Evolutionary conservation across 2,113 vertebrate species (phyloP), one percentile per base, ranked within the genome.

Genomic region (Cochlearius cochlearius): DNA sequence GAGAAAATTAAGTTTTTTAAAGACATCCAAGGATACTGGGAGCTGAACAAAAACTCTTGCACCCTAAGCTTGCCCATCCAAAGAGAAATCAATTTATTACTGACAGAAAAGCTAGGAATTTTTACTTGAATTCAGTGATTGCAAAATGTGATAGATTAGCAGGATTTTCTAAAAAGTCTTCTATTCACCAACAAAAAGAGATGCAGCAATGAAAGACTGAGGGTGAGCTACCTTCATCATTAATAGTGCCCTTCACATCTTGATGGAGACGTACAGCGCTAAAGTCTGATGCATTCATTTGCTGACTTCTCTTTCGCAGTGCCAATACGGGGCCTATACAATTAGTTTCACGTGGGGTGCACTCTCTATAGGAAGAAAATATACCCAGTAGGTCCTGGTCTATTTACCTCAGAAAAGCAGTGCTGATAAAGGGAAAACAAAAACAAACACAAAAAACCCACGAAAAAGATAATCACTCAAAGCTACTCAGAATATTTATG

Each of bases 401-500:
- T 75, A 32, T 82, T 93, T n/a, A 66, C 22, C n/a, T 90, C 74
- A 85, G 58, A 72, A 62, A 88, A 69, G 41, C 13, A 66, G 11
- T 53, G 71, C 41, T 90, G 88, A 83, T 53, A 76, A 90, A 80
- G 14, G 67, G 29, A 58, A 95, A 82, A 38, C 7, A 49, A 64
- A 60, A 69, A 38, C 63, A 63, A 74, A 83, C n/a, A 26, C 19
- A 64, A 59, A 77, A 75, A 78, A 55, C 3, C 5, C 34, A 38
- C 43, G 78, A 59, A 87, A 91, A 76, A 50, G 66, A 80, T 5
- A 85, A 81, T 71, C 69, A 87, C n/a, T 68, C 43, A 79, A 72
- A 90, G 58, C 53, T 82, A 59, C 38, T 71, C 41, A 26, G 85
- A 92, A 66, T 93, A 88, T 90, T 86, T 76, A 95, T 69, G 82